A percentile compares a stretch with the other conserved stretches of the same genome.
Conservation (phyloP, 1,140 invertebrate species). For the Laupala kohalensis region DNA sequence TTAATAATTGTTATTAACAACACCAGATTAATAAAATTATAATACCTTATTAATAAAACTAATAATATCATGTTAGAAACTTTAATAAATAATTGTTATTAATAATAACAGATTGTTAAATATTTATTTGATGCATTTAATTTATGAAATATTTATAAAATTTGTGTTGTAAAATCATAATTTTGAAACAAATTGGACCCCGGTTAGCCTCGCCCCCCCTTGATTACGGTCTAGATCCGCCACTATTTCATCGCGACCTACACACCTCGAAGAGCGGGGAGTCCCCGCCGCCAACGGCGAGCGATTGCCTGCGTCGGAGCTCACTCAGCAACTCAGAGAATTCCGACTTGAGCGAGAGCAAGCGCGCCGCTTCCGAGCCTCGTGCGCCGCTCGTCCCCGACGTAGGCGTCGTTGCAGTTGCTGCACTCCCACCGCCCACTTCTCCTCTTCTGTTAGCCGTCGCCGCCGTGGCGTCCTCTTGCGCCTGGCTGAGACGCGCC, state of each 20-base stretch:
- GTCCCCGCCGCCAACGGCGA: constrained; percentile 24
- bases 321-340: constrained; percentile 36
- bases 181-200: background rate
- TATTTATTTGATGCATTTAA: too few species aligned
- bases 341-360: constrained; percentile 36
- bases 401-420: constrained; percentile 24
- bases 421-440: constrained; percentile 33
- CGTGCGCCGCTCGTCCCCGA: background rate
- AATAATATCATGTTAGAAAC: too few species aligned
- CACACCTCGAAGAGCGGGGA: constrained; percentile 12
- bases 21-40: too few species aligned
- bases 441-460: constrained; percentile 21
- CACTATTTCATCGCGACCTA: too few species aligned
- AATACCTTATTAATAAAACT: too few species aligned
- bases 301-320: constrained; percentile 31
- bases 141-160: too few species aligned
- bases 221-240: too few species aligned
- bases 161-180: too few species aligned
- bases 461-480: constrained; percentile 20
- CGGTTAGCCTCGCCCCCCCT: too few species aligned
- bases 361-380: constrained; percentile 21
- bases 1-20: too few species aligned
- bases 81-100: too few species aligned
- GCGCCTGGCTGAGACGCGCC: constrained; percentile 29
- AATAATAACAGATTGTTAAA: too few species aligned